phyloP scores from a whole-genome alignment of 2,797 vertebrate species.

The Thalassophryne amazonica region DNA sequence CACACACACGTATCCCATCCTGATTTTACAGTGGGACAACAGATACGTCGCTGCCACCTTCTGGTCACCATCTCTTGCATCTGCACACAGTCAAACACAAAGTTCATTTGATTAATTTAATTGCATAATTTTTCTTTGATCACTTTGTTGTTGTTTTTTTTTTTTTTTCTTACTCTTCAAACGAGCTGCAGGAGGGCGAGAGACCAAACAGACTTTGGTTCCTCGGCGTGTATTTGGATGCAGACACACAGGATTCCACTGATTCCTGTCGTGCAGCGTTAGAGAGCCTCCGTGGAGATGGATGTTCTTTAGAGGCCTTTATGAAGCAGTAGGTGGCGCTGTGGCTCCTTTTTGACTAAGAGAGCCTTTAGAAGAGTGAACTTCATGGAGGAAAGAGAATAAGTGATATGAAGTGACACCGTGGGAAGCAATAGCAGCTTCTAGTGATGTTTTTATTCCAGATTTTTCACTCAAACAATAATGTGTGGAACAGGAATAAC shows the following conservation, averaged over 20 bases:
- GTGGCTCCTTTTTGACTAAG: not conserved
- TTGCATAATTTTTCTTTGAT: slow-evolving; percentile 6
- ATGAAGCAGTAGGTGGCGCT: slow-evolving; percentile 36
- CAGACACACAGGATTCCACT: too few species aligned
- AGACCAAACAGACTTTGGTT: not conserved
- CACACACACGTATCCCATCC: rapidly evolving
- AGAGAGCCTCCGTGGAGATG: too few species aligned
- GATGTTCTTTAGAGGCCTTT: not conserved
- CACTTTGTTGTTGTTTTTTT: not conserved
- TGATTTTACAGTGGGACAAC: not conserved
- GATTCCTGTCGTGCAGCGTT: too few species aligned
- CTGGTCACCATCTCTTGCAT: slow-evolving; percentile 2
- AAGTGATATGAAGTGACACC: slow-evolving; percentile 11
- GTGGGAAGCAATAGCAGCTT: not conserved
- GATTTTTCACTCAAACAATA: slow-evolving; percentile 20
- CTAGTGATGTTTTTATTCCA: slow-evolving; percentile 5
- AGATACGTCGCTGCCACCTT: slow-evolving; percentile 61
- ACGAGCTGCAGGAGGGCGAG: not conserved
- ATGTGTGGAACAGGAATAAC: not conserved
- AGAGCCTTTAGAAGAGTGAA: not conserved
- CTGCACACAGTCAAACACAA: not conserved
- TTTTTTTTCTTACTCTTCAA: not conserved
- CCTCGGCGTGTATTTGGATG: too few species aligned
- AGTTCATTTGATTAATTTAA: not conserved
- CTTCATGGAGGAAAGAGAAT: not conserved